Conservation (phyloP, 2,113 vertebrate genomes). For the Cyphomyrus discorhynchus region DNA sequence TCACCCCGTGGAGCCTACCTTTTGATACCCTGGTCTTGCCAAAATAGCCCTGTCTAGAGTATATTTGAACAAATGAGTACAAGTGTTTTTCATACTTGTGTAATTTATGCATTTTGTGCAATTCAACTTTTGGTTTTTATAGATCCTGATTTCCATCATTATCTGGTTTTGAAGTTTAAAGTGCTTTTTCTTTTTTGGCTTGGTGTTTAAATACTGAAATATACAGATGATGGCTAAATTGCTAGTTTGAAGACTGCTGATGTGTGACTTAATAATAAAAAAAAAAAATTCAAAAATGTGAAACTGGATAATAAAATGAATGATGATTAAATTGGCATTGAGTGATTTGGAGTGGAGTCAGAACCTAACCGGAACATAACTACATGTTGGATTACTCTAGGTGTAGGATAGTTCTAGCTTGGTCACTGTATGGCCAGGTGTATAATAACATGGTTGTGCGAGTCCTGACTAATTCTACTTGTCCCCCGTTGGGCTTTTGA, state of each 20-base stretch:
- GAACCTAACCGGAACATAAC: not conserved
- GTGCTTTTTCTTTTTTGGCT: conserved; percentile 17
- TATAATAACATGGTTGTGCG: not conserved
- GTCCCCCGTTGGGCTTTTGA: not conserved
- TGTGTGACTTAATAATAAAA: conserved; percentile 31
- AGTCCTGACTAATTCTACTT: not conserved
- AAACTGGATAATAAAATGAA: conserved; percentile 46
- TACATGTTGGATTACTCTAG: not conserved
- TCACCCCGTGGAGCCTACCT: not conserved
- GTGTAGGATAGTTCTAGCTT: not conserved
- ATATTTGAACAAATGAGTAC: conserved; percentile 29
- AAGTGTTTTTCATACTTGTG: conserved; percentile 28
- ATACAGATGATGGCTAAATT: conserved; percentile 29
- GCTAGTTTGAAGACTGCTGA: conserved; percentile 38
- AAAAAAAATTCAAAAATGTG: conserved; percentile 29
- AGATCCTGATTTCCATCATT: conserved; percentile 11
- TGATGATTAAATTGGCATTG: conserved; percentile 9
- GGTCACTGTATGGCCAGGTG: not conserved
- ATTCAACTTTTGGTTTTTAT: conserved; percentile 17
- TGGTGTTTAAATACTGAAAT: conserved; percentile 39
- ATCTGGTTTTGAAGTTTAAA: conserved; percentile 17
- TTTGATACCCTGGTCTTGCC: conserved; percentile 23
- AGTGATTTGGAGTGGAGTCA: not conserved
- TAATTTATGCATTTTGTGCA: conserved; percentile 28
- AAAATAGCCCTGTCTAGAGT: conserved; percentile 18